Base-by-base conservation (phyloP, 2,888 invertebrate species). In the Lasioglossum vierecki region DNA sequence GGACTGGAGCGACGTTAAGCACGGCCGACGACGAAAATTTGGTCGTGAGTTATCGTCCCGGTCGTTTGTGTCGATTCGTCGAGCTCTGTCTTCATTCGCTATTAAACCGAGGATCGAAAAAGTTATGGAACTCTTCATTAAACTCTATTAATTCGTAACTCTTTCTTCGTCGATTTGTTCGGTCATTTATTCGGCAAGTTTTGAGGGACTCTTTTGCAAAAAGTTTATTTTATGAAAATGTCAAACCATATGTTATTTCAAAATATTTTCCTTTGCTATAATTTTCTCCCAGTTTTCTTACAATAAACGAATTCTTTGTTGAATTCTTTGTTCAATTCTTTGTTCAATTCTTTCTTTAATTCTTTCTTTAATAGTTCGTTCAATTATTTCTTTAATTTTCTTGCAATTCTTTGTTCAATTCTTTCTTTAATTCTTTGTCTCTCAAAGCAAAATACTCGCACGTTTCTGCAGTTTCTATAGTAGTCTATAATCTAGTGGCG, bases 1-100 rank as follows among this genome's bases (percentile, higher is more conserved):
- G 87, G 84, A 84, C 85, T 76, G 76, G 82, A 68, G 66, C 81
- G 90, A 87, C 82, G 74, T 83, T 88, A 83, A 88, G 72, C 79
- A 72, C 72, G 71, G 44, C 46, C 53, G 39, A 72, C 76, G 22
- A 79, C 63, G 73, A 49, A 83, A 87, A 86, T 79, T 85, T 49
- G 63, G 18, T 11, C 57, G 46, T 75, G 26, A 35, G 44, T 81
- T 86, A 86, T 86, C 80, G 41, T 46, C 57, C 30, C 15, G 60
- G 49, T 3, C 41, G 30, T n/a, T 71, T 57, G 4, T 4, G 57
- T 57, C 57, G 57, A 18, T 68, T 68, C 35, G 35, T 26, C 8
- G 22, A 66, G n/a, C 8, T 15, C 18, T 26, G 26, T 18, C 44
- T 4, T 63, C 49, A 22, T 2, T 11, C 30, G 57, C 66, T 49